Percentiles rank a stretch among this genome's conserved stretches.
Conservation (phyloP, 2,888 invertebrate genomes). For the Chalcis sispes region DNA sequence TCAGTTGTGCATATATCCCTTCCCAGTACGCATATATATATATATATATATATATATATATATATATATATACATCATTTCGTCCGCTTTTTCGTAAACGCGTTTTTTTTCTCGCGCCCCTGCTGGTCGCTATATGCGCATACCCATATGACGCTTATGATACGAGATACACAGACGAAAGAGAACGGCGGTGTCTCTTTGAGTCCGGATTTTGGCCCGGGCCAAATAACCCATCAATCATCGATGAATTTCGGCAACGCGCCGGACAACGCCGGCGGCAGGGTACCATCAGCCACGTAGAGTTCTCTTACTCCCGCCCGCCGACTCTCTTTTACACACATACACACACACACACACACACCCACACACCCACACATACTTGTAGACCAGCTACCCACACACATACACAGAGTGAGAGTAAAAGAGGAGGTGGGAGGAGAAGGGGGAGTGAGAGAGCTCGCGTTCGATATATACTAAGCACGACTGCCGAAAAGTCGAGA, state of each 20-base stretch:
- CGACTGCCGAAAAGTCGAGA: slow-evolving; percentile 46
- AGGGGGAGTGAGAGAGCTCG: slow-evolving; percentile 9
- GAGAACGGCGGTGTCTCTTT: not conserved
- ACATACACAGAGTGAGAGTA: slow-evolving; percentile 31
- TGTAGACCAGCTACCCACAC: not conserved
- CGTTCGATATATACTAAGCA: slow-evolving; percentile 25
- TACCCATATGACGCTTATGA: too few relatives aligned
- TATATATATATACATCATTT: too few relatives aligned
- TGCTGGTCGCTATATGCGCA: too few relatives aligned
- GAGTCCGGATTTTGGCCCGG: slow-evolving; percentile 67
- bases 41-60: not conserved
- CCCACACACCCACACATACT: not conserved
- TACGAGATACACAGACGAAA: too few relatives aligned
- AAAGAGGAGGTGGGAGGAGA: slow-evolving; percentile 32
- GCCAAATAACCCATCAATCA: slow-evolving; percentile 75
- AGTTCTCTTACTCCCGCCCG: slow-evolving; percentile 69
- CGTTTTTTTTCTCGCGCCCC: too few relatives aligned
- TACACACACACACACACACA: slow-evolving; percentile 10
- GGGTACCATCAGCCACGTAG: slow-evolving; percentile 74
- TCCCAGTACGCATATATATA: not conserved
- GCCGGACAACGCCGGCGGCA: slow-evolving; percentile 74
- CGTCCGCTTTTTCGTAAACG: too few relatives aligned
- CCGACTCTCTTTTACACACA: slow-evolving; percentile 19
- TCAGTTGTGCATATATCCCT: not conserved
- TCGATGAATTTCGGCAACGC: slow-evolving; percentile 75